These are phyloP conservation scores for Aplochiton taeniatus DNA, from an alignment of 2,797 vertebrate genomes.

Conservation along the genomic window DNA sequence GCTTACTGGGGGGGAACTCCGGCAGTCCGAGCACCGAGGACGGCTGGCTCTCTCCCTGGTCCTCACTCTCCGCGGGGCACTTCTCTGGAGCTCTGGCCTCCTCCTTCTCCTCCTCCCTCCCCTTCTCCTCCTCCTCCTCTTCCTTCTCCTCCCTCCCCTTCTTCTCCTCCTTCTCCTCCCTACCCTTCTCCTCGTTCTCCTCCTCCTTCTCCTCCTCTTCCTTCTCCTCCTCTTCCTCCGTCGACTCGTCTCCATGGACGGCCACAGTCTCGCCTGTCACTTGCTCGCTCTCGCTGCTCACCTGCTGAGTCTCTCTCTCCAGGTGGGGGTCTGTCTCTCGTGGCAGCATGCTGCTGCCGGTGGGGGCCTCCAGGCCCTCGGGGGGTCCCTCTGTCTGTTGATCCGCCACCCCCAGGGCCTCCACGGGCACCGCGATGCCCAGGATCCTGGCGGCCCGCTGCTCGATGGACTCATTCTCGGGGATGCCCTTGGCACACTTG, in stretches of 20 bases:
- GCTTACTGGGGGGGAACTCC: constrained; percentile 71
- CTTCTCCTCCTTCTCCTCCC: too few relatives aligned
- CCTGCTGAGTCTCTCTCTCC: constrained; percentile 54
- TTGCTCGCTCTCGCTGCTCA: constrained; percentile 57
- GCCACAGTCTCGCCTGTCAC: constrained; percentile 42
- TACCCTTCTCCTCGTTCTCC: constrained; percentile 13
- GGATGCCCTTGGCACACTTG: constrained; percentile 80
- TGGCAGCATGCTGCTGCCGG: neutral
- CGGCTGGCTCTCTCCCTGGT: constrained; percentile 34
- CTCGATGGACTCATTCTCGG: constrained; percentile 88
- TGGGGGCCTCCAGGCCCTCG: neutral
- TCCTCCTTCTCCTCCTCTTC: constrained; percentile 29
- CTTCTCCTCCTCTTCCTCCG: constrained; percentile 24
- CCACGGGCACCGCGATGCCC: constrained; percentile 90
- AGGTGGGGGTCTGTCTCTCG: constrained; percentile 21
- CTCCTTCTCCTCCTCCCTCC: constrained; percentile 21
- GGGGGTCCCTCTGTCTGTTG: constrained; percentile 17
- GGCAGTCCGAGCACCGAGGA: constrained; percentile 56
- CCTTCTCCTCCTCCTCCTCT: constrained; percentile 28
- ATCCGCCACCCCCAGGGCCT: constrained; percentile 79
- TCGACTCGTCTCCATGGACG: constrained; percentile 30
- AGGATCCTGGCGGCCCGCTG: constrained; percentile 92
- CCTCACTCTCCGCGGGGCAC: neutral
- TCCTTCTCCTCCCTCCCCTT: constrained; percentile 36
- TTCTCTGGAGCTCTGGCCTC: constrained; percentile 27